Base-by-base conservation (phyloP, 2,797 vertebrate species). In the Hirundo rustica region DNA sequence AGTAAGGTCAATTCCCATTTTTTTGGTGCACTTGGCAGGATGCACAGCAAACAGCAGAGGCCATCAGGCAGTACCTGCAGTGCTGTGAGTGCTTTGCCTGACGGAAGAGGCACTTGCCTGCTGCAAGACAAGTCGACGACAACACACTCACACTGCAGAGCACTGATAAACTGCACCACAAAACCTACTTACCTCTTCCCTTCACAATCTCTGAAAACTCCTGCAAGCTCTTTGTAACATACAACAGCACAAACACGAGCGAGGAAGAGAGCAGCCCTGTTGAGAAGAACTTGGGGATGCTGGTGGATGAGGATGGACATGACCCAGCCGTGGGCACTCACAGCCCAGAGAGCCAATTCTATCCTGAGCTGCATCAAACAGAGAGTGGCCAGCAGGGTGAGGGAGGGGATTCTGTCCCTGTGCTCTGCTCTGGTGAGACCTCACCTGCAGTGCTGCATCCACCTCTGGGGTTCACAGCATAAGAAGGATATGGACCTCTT, bases 361-460 rank as follows among this genome's bases (percentile, higher is more conserved):
- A 4, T 38, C 44, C 85, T 65, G 27, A 5, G 36, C 18, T 87
- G 44, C 58, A 72, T 23, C 44, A 38, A 38, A 38, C 38, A 38
- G 15, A 48, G 68, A 1, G 10, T 7, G 32, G 36, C 13, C 58
- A 71, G 26, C 36, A 44, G 50, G 38, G 23, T 0, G 0, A 42
- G 32, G 44, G 7, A 50, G 11, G 8, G 30, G 50, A 62, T 62
- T 77, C 34, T 48, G 27, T 9, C 14, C 48, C 65, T 61, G 48
- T 70, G 32, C 50, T 71, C 34, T 12, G 21, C 25, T 65, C 2
- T 55, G 47, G 14, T 36, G 18, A 64, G 42, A 55, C 1, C 50
- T 32, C 32, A 34, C 10, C 17, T 23, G 30, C 2, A 54, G 22
- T 8, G 14, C 18, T 64, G 44, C 22, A 48, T 36, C 34, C 44